Base-by-base conservation (phyloP, 2,888 invertebrate genomes). In the Noctua pronuba region DNA sequence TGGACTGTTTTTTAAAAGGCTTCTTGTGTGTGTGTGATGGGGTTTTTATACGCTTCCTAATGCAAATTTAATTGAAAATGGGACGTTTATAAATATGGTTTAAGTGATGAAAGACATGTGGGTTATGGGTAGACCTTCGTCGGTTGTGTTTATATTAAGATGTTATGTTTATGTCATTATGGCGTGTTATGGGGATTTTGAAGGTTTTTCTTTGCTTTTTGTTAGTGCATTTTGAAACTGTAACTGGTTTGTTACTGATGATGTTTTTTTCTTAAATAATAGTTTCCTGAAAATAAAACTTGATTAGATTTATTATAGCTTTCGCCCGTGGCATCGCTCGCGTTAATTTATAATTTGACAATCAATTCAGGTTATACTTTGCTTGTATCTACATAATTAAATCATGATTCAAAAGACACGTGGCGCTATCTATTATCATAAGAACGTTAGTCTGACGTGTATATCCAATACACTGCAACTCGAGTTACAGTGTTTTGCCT, bases 1-100 rank as follows among this genome's bases (percentile, higher is more conserved):
- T 79, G 64, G 86, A 88, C 82, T 88, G 86, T 90, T 89, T 88
- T 88, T 84, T 81, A 75, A 85, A 85, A 82, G 75, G 77, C 28
- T 77, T 80, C 80, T 84, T 76, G 41, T 79, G 31, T 74, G 31
- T 74, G 72, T 78, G 75, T 77, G 77, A 79, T 83, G 77, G 68
- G 35, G 67, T 78, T 86, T 87, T 83, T 85, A 85, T 75, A 72
- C 70, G 70, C 35, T 65, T 55, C 35, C 21, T 82, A 87, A 81
- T 82, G 73, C 72, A 69, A 81, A 75, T 82, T 79, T 82, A 84
- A 88, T 85, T 83, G 83, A 80, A 84, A 74, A 75, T 80, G 62
- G 55, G 31, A 73, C 69, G 70, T 75, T 77, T 86, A 66, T 49
- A 44, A 66, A 60, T 73, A 76, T 28, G 72, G 68, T 55, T 77